Evolutionary conservation across 1,140 invertebrate genomes (phyloP).

Genomic region (Zaprionus lachaisei): DNA sequence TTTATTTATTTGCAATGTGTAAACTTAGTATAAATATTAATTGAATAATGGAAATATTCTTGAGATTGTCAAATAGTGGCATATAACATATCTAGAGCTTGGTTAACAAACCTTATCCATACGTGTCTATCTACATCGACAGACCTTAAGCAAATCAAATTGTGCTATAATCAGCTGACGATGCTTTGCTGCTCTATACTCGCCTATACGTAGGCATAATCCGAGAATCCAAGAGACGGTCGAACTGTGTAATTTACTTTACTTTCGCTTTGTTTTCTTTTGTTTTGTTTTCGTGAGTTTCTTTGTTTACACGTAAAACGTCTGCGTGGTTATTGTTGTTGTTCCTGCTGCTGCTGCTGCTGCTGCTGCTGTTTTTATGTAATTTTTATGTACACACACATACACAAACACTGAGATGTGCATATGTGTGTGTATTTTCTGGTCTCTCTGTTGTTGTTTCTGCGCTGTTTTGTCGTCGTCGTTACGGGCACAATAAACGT

Average conservation of each 20-base stretch:
- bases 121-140: too few species aligned
- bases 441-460: conserved; percentile 37
- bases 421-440: conserved; percentile 38
- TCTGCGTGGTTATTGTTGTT: conserved; percentile 44
- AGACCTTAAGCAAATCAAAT: too few species aligned
- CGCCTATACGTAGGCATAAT: neutral
- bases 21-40: too few species aligned
- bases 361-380: conserved; percentile 44
- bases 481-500: conserved; percentile 75
- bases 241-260: conserved; percentile 68
- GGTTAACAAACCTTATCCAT: too few species aligned
- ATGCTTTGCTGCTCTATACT: neutral
- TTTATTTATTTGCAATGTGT: too few species aligned
- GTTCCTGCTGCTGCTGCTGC: conserved; percentile 15
- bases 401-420: neutral
- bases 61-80: too few species aligned
- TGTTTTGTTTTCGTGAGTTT: conserved; percentile 68
- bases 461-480: conserved; percentile 49
- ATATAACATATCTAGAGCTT: too few species aligned
- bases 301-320: conserved; percentile 70
- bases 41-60: too few species aligned
- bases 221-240: neutral
- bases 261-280: conserved; percentile 70
- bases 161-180: too few species aligned
- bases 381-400: conserved; percentile 30